Evolutionary conservation across 2,113 vertebrate genomes (phyloP).

Genomic region (Pachycephala philippinensis): DNA sequence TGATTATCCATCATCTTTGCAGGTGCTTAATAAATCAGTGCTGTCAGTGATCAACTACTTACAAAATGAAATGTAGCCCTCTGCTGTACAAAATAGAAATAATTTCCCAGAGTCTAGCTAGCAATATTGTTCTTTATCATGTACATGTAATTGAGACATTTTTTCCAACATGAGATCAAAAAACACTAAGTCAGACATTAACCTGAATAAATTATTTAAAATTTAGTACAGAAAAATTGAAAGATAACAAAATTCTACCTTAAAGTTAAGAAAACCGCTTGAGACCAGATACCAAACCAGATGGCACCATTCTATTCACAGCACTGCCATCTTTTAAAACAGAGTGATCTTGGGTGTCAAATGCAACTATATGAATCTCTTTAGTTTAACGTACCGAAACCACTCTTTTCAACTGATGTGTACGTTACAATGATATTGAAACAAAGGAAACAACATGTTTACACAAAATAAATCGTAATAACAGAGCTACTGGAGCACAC

Average conservation of each 20-base stretch:
- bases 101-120: not conserved
- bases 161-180: not conserved
- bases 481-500: not conserved
- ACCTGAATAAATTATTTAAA: not conserved
- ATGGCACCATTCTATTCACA: not conserved
- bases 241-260: not conserved
- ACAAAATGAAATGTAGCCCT: constrained; percentile 39
- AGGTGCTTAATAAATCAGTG: not conserved
- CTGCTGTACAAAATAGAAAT: constrained; percentile 44
- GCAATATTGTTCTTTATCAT: not conserved
- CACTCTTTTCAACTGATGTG: not conserved
- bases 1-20: not conserved
- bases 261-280: not conserved
- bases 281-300: not conserved
- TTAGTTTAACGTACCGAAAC: not conserved
- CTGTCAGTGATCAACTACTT: not conserved
- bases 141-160: not conserved
- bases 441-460: not conserved
- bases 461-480: not conserved
- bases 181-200: not conserved
- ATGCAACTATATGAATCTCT: not conserved
- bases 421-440: not conserved
- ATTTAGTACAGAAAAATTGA: not conserved
- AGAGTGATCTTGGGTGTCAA: not conserved
- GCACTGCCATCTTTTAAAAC: not conserved